Base-by-base conservation (phyloP, 2,113 vertebrate species). In the Mionectes macconnelli region DNA sequence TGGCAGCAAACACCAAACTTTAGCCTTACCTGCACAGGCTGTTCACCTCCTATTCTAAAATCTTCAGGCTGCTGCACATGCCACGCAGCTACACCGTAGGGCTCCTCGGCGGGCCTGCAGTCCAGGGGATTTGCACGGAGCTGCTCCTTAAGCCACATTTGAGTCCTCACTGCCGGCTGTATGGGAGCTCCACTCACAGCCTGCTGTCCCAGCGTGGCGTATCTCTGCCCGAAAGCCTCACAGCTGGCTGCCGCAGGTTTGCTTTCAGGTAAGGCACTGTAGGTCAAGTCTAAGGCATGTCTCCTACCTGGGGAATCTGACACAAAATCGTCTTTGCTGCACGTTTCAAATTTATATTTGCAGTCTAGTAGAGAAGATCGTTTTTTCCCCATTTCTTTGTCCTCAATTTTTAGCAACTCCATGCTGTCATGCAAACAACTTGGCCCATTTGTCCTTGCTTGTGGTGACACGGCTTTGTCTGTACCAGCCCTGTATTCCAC, bases 111-210 rank as follows among this genome's bases (percentile, higher is more conserved):
- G 77, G 85, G 87, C 97, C 95, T 97, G 91, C 98, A 98, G 93
- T 99, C 99, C 98, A 98, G 93, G 35, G 98, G 97, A 47, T 98
- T 98, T 84, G 98, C 97, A 79, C 98, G 97, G 25, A 99, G 94
- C 97, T 99, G 99, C 69, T 99, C 99, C 5, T 98, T 99, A 76
- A 99, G 98, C 99, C 99, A 99, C 99, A 99, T 99, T 80, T 99
- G 99, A 39, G 99, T 99, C 89, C 99, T 98, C 39, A 99, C 97
- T 7, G 98, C 98, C 2, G 99, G 98, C 93, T 99, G 99, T 56
- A 99, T 98, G 24, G 99, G 98, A 45, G 98, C 96, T 20, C 98
- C 98, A 6, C 98, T 97, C 66, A 98, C 98, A 23, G 98, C 90
- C 94, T 98, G 98, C 3, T 98, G 98, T 8, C 97, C 98, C 74